These are phyloP conservation scores for Lepidochitona cinerea DNA, from an alignment of 2,888 invertebrate genomes.

Conservation along the genomic window DNA sequence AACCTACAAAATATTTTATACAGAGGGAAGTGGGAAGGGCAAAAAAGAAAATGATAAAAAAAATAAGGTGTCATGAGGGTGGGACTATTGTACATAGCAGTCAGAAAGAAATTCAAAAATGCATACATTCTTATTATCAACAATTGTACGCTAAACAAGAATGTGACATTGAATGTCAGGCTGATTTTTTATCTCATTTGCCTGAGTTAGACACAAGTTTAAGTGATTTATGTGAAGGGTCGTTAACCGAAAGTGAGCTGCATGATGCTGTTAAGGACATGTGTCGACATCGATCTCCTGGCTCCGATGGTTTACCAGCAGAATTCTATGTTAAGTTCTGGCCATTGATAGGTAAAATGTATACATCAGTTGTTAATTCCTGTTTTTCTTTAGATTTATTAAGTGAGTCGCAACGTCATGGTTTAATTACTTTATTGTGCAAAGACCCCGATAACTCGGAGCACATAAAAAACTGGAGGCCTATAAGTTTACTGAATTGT, in stretches of 20 bases:
- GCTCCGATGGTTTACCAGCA: background rate
- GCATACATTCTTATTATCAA: background rate
- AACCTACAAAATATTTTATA: background rate
- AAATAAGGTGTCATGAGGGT: background rate
- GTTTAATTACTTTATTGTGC: constrained; percentile 30
- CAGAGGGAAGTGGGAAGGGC: background rate
- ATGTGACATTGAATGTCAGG: background rate
- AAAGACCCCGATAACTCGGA: constrained; percentile 29
- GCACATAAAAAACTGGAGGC: constrained; percentile 36
- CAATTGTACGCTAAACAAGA: background rate
- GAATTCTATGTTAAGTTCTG: background rate
- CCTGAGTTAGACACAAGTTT: background rate
- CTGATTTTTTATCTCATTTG: background rate
- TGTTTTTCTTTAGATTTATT: background rate
- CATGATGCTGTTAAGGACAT: background rate
- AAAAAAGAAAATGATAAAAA: background rate
- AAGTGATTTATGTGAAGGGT: background rate
- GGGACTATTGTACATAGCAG: background rate
- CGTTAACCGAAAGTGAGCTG: background rate
- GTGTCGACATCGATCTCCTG: background rate
- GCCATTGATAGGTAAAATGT: background rate
- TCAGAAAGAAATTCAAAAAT: background rate
- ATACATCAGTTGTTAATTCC: background rate
- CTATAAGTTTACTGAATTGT: constrained; percentile 38
- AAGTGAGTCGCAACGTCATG: constrained; percentile 10